Base-by-base conservation (phyloP, 2,797 vertebrate species). In the Protosalanx chinensis region DNA sequence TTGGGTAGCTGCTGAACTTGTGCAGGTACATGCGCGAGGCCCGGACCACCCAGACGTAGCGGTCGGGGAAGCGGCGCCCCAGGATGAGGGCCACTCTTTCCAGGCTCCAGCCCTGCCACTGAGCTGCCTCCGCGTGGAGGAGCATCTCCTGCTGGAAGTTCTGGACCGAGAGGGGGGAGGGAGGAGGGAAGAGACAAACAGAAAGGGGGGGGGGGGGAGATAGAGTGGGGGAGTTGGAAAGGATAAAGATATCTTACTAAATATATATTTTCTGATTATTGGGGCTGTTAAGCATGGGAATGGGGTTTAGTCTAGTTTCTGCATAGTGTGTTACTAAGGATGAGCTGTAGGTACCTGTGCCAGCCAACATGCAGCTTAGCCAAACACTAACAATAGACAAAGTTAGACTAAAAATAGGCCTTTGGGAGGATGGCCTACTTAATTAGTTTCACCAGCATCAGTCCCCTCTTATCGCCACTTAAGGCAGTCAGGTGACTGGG, bases 1-100 rank as follows among this genome's bases (percentile, higher is more conserved):
- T 96, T 78, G 93, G 91, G 13, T 98, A 99, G 89, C 96, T 96
- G 91, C 95, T 98, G 92, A 99, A 99, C 87, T 98, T 99, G 90
- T 98, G 96, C 72, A 99, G 91, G 76, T 99, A 95, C 94, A 98
- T 96, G 72, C 85, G 92, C 15, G 96, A 98, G 20, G 96, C 95
- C 56, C 95, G 91, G 72, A 99, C 87, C 79, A 99, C 90, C 98
- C 98, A 99, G 15, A 99, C 79, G 1, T 96, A 90, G 60, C 90
- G 91, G 64, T 79, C 81, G 0, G 96, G 96, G 80, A 99, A 99
- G 0, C 95, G 94, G 0, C 32, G 86, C 3, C 93, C 93, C 74
- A 99, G 90, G 16, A 87, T 86, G 72, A 91, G 77, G 10, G 94
- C 95, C 10, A 97, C 87, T 20, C 93, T 92, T 91, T 99, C 98